phyloP scores from a whole-genome alignment of 2,797 vertebrate genomes.

The Myripristis jacobus region DNA sequence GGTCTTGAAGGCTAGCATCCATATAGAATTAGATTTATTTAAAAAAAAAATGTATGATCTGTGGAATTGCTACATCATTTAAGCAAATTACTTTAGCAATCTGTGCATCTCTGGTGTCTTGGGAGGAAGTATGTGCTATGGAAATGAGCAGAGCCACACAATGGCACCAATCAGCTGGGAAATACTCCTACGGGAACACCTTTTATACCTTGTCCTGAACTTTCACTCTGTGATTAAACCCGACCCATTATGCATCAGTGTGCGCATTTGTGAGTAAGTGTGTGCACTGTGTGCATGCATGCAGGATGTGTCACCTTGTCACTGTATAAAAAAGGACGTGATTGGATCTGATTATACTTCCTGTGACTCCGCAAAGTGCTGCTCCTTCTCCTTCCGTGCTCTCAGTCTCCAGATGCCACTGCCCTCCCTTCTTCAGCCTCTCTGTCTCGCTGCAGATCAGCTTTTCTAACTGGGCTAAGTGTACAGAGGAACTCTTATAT shows the following conservation, averaged over 20 bases:
- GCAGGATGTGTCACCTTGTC: constrained; percentile 10
- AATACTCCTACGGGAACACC: background rate
- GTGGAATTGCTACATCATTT: constrained; percentile 15
- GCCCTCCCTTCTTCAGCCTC: background rate
- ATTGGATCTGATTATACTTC: constrained; percentile 47
- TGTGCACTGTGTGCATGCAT: constrained; percentile 4
- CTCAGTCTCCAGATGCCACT: background rate
- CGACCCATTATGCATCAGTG: background rate
- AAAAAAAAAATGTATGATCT: constrained; percentile 11
- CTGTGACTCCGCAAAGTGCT: background rate
- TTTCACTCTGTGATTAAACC: constrained; percentile 14
- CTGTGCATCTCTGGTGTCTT: background rate
- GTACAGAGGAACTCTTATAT: constrained; percentile 9
- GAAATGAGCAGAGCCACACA: background rate
- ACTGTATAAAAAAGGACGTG: constrained; percentile 8
- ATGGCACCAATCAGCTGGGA: background rate
- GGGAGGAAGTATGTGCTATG: background rate
- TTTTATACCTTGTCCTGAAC: background rate
- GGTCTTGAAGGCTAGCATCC: constrained; percentile 17
- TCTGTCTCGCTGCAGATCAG: constrained; percentile 25
- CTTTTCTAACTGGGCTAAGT: constrained; percentile 16
- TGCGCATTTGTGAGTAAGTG: constrained; percentile 2
- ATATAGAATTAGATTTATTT: constrained; percentile 19
- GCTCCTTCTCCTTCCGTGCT: background rate
- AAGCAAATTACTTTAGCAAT: background rate